Percentiles rank a stretch among this genome's conserved stretches.
Conservation (phyloP, 2,797 vertebrate species). For the Australoheros facetus region DNA sequence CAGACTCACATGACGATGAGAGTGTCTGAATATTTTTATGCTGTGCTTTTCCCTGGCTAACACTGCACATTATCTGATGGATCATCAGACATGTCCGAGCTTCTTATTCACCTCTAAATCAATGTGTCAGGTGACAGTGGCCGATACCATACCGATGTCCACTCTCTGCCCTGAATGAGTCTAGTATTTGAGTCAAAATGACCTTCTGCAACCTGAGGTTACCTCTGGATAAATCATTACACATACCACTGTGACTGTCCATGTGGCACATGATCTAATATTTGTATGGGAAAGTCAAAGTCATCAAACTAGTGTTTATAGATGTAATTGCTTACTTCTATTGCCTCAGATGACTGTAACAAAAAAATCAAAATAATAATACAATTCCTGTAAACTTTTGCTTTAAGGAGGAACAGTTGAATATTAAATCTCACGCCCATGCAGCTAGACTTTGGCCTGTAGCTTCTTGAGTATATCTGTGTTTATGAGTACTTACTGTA, state of each 20-base stretch:
- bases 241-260: not conserved
- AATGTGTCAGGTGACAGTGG: not conserved
- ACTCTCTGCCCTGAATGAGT: not conserved
- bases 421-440: not conserved
- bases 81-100: not conserved
- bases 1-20: slow-evolving; percentile 18
- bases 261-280: slow-evolving; percentile 6
- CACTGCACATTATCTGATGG: not conserved
- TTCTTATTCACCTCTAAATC: not conserved
- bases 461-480: not conserved
- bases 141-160: accelerated
- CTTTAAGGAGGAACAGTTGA: not conserved
- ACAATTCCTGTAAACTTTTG: too few species aligned
- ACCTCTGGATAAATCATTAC: slow-evolving; percentile 37
- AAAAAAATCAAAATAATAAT: not conserved
- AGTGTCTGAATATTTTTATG: not conserved
- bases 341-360: not conserved
- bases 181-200: not conserved
- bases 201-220: not conserved
- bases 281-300: not conserved
- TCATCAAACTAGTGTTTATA: not conserved
- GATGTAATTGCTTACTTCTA: not conserved
- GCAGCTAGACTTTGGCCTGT: slow-evolving; percentile 4
- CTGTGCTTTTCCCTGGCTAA: not conserved
- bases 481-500: not conserved